A percentile compares a stretch with the other conserved stretches of the same genome.
These are phyloP conservation scores for Notolabrus celidotus DNA, from an alignment of 2,797 vertebrate genomes.

Conservation along the genomic window DNA sequence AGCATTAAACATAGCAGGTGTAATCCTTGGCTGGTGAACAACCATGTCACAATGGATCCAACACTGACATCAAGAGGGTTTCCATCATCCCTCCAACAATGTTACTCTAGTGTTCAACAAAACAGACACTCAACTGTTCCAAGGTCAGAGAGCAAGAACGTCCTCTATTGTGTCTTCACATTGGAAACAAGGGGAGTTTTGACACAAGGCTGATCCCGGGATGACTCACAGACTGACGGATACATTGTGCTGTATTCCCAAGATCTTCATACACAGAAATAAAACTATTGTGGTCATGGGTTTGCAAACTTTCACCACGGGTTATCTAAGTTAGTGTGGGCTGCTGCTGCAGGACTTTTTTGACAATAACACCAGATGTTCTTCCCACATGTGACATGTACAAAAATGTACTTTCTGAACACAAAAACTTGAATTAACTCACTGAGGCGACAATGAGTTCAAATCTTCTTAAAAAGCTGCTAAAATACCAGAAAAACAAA, in stretches of 20 bases:
- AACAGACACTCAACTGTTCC: slow-evolving; percentile 75
- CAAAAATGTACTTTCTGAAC: background rate
- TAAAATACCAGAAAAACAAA: background rate
- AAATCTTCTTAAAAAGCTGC: background rate
- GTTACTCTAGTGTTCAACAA: slow-evolving; percentile 64
- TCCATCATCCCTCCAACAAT: slow-evolving; percentile 74
- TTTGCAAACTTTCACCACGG: slow-evolving; percentile 58
- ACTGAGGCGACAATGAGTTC: background rate
- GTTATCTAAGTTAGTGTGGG: slow-evolving; percentile 60
- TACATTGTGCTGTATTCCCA: slow-evolving; percentile 74
- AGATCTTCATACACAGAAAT: slow-evolving; percentile 54
- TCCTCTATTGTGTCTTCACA: slow-evolving; percentile 76
- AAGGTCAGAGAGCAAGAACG: slow-evolving; percentile 72
- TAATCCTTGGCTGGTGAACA: slow-evolving; percentile 26
- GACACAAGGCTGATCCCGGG: slow-evolving; percentile 62
- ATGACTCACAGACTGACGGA: slow-evolving; percentile 78
- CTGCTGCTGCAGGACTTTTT: slow-evolving; percentile 42
- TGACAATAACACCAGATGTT: slow-evolving; percentile 69
- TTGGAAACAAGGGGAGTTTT: slow-evolving; percentile 79
- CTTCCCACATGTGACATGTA: slow-evolving; percentile 40
- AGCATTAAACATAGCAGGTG: slow-evolving; percentile 49
- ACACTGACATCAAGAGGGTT: slow-evolving; percentile 74
- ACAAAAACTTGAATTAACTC: too few species aligned
- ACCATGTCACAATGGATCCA: slow-evolving; percentile 66
- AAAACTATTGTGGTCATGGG: slow-evolving; percentile 55